Base-by-base conservation (phyloP, 53 echinoderm and acorn worm species). In the Stichopus horrens region DNA sequence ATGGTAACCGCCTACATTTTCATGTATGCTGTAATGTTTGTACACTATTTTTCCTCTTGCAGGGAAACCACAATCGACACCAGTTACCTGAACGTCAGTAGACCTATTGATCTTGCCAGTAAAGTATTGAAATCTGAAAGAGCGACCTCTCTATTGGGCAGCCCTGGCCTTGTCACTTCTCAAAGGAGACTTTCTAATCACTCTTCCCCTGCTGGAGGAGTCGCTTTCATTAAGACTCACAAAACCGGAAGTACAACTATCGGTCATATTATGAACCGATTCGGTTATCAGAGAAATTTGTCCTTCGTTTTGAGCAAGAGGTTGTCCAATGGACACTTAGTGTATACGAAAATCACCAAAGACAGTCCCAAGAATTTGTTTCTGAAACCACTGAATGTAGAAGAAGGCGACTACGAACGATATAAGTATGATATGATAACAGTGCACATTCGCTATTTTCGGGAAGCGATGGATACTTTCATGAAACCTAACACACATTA, bases 231-330 rank as follows among this genome's bases (percentile, higher is more conserved):
- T 66, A 95, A 95, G 74, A 95, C 93, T 4, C 93, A 93, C 83
- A 95, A 95, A 59, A 95, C 95, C 5, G 95, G 92, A 9, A 92
- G 94, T 54, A 96, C 96, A 7, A 96, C 94, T 4, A n/a, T 96
- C 16, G 73, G 88, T 9, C 90, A 92, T 60, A 78, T 96, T 6
- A 77, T 96, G 14, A 94, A 96, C 83, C 94, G 94, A 4, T 94
- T 86, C 79, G 96, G 94, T 4, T 91, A 88, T 66, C 51, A 68
- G 52, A 80, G 86, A 0, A 91, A 91, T 21, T 58, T 96, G 7
- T 96, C 96, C 0, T 94, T 96, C 22, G 92, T 91, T 8, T 83
- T 96, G 73, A 90, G 89, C 71, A 86, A 76, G 67, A 89, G 71
- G 4, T 74, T 65, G 21, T 4, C 63, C 8, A 94, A 91, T 55